Evolutionary conservation across 2,888 invertebrate genomes (phyloP).

Genomic region (Dicyrtomina minuta): DNA sequence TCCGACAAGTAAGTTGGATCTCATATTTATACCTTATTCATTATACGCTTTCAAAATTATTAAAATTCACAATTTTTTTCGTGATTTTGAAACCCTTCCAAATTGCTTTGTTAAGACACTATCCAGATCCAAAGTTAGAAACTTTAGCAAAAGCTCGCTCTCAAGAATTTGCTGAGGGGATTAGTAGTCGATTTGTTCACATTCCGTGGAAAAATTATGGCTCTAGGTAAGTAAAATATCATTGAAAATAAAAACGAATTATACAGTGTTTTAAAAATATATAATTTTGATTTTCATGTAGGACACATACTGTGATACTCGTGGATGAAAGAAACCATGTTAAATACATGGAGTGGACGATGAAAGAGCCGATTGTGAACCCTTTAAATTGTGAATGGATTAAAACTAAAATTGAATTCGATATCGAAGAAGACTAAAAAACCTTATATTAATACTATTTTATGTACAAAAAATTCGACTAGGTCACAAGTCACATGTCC

Average conservation of each 20-base stretch:
- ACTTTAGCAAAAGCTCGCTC: constrained; percentile 58
- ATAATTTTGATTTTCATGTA: too few species aligned
- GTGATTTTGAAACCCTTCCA: too few species aligned
- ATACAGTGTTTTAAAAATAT: too few species aligned
- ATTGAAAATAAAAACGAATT: background rate
- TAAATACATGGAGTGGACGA: constrained; percentile 67
- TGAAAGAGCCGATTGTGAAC: constrained; percentile 56
- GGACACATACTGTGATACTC: constrained; percentile 70
- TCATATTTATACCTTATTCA: background rate
- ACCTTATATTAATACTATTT: background rate
- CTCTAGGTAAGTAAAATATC: constrained; percentile 60
- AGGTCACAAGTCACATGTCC: too few species aligned
- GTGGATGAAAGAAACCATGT: constrained; percentile 66
- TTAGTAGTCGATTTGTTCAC: constrained; percentile 66
- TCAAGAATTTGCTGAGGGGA: constrained; percentile 44
- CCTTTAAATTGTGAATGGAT: constrained; percentile 53
- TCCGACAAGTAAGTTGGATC: constrained; percentile 60
- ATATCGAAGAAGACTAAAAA: background rate
- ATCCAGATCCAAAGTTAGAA: constrained; percentile 71
- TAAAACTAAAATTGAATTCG: constrained; percentile 36
- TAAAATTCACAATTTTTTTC: background rate
- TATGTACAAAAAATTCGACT: constrained; percentile 6
- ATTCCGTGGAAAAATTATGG: constrained; percentile 62
- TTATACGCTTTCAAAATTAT: background rate
- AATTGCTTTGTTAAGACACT: constrained; percentile 61